Conservation (phyloP, 2,797 vertebrate species). For the Halcyon badia region DNA sequence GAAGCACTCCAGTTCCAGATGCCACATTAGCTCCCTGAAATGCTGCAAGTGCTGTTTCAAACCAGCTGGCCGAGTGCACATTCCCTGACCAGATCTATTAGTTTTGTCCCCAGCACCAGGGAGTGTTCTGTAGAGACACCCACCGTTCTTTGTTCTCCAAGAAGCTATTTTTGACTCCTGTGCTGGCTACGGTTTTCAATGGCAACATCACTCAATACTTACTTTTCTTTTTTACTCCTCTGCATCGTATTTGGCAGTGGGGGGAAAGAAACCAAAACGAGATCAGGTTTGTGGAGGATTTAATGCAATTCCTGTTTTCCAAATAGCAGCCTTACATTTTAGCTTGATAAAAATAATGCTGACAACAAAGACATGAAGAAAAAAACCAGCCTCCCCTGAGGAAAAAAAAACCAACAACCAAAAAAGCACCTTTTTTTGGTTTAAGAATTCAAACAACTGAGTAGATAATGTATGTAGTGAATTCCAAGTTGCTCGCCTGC, state of each 20-base stretch:
- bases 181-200: not conserved
- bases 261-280: not conserved
- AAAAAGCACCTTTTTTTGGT: not conserved
- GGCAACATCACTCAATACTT: not conserved
- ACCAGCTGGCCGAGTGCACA: not conserved
- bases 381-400: not conserved
- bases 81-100: not conserved
- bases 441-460: not conserved
- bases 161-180: not conserved
- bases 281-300: not conserved
- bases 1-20: constrained; percentile 29
- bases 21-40: not conserved
- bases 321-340: not conserved
- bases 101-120: not conserved
- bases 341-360: not conserved
- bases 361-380: not conserved
- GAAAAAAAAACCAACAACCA: not conserved
- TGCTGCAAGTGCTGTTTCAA: not conserved
- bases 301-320: not conserved
- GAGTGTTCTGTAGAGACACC: not conserved
- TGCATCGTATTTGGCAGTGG: not conserved
- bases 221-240: not conserved
- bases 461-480: not conserved
- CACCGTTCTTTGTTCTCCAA: not conserved
- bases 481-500: not conserved